Conservation (phyloP, 2,797 vertebrate genomes). For the Rhinatrema bivittatum region DNA sequence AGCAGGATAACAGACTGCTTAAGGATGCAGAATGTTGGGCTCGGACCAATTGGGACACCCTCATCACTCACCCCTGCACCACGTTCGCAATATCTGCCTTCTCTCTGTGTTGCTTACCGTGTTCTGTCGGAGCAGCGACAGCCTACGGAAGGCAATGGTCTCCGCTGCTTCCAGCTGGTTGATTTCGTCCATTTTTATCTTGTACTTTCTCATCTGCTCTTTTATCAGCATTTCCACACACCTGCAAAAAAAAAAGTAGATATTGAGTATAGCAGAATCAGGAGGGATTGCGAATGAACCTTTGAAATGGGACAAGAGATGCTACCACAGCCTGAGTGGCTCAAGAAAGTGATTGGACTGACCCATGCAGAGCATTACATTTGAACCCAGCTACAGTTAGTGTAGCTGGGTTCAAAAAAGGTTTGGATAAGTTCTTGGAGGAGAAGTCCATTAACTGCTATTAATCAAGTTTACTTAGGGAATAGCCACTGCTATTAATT, state of each 20-base stretch:
- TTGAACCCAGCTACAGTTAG: too few species aligned
- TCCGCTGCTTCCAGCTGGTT: constrained; percentile 88
- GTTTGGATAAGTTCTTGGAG: too few species aligned
- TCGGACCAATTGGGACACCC: neutral
- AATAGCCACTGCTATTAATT: too few species aligned
- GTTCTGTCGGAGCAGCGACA: constrained; percentile 81
- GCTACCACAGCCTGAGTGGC: too few species aligned
- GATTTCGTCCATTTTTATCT: constrained; percentile 92
- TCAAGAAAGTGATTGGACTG: too few species aligned
- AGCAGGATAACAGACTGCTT: neutral
- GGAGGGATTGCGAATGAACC: neutral
- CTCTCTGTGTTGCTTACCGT: constrained; percentile 66
- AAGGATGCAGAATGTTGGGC: neutral
- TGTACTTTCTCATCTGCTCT: constrained; percentile 89
- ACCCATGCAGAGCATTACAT: too few species aligned
- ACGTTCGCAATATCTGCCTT: too few species aligned
- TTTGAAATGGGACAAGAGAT: too few species aligned
- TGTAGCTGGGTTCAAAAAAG: too few species aligned
- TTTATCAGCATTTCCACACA: constrained; percentile 93
- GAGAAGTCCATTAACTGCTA: too few species aligned
- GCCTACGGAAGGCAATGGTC: constrained; percentile 77
- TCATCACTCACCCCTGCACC: too few species aligned
- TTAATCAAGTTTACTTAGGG: too few species aligned
- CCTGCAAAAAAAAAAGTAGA: constrained; percentile 40
- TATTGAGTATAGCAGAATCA: neutral